Conservation (phyloP, 92 coral and sea anemone species). For the Epizoanthus rinbou region DNA sequence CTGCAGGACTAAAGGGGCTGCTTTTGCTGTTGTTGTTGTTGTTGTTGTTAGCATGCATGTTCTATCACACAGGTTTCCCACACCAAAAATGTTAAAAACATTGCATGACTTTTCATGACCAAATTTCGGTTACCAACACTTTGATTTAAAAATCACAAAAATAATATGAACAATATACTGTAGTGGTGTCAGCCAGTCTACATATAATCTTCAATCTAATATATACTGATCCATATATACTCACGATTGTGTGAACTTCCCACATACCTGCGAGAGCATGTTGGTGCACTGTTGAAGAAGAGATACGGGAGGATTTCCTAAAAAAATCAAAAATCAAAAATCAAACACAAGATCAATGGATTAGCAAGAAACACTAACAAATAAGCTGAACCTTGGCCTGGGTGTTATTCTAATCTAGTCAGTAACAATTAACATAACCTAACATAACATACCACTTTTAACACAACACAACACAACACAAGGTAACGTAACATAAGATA, state of each 20-base stretch:
- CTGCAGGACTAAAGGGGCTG: too few species aligned
- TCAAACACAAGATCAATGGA: neutral
- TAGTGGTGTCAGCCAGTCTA: neutral
- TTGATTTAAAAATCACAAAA: neutral
- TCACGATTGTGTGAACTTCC: too few species aligned
- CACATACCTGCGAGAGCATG: conserved; percentile 86
- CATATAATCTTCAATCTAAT: neutral
- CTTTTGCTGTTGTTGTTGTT: too few species aligned
- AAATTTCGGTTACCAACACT: neutral
- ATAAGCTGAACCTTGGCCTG: neutral
- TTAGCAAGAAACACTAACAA: too few species aligned
- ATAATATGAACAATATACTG: neutral
- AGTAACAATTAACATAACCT: neutral
- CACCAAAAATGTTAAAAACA: neutral
- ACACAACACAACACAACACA: neutral
- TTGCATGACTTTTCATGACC: too few species aligned
- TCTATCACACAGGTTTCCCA: too few species aligned
- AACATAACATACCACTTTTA: too few species aligned
- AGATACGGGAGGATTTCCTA: conserved; percentile 98
- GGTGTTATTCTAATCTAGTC: neutral
- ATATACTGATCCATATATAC: too few species aligned
- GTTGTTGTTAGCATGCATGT: too few species aligned
- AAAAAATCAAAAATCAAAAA: too few species aligned
- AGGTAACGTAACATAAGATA: too few species aligned
- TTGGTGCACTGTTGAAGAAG: conserved; percentile 96